A percentile compares a stretch with the other conserved stretches of the same genome.
phyloP scores from a whole-genome alignment of 2,113 vertebrate genomes.

The Dermatemys mawii region DNA sequence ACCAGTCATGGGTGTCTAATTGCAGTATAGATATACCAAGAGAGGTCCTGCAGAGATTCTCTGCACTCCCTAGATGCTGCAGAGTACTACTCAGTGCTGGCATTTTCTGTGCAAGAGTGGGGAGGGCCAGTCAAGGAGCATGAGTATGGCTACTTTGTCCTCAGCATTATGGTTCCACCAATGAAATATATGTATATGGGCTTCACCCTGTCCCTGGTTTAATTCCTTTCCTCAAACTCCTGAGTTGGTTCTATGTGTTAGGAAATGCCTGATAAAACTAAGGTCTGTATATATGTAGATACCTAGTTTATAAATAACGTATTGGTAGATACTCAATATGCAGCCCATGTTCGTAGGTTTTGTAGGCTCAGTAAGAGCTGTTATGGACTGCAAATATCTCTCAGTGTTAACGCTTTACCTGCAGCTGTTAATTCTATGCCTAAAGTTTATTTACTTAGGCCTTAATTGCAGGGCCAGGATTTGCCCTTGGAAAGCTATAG shows the following conservation, averaged over 20 bases:
- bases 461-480: not conserved
- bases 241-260: not conserved
- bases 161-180: not conserved
- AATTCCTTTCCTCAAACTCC: not conserved
- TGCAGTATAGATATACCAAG: not conserved
- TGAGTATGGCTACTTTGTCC: not conserved
- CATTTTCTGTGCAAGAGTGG: not conserved
- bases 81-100: rapidly evolving
- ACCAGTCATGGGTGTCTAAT: not conserved
- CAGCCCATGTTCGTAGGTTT: not conserved
- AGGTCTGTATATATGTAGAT: not conserved
- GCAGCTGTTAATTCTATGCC: not conserved
- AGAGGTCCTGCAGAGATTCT: not conserved
- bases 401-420: not conserved
- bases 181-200: not conserved
- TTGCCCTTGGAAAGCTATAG: not conserved
- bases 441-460: not conserved
- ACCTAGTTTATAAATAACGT: not conserved
- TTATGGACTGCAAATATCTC: no score
- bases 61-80: not conserved
- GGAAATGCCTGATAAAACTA: not conserved
- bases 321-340: not conserved
- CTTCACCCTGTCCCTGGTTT: not conserved
- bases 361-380: not conserved
- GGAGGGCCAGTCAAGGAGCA: not conserved